These are phyloP conservation scores for Dolichomitus sp. DNA, from an alignment of 2,888 invertebrate species.

Conservation along the genomic window DNA sequence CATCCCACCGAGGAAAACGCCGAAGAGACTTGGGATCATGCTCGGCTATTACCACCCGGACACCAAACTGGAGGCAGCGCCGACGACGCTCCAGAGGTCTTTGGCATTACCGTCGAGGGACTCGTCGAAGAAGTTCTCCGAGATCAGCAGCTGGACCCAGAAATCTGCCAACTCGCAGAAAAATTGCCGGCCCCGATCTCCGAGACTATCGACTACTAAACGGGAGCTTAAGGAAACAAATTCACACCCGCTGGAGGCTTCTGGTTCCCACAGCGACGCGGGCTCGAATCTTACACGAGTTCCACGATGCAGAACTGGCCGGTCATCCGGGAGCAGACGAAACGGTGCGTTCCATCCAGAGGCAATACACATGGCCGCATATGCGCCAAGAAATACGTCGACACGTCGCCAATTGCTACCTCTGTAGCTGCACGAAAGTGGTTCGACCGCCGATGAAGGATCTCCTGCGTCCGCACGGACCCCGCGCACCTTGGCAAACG, in stretches of 20 bases:
- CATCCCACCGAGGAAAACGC: slow-evolving; percentile 42
- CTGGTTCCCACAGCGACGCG: not conserved
- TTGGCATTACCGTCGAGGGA: not conserved
- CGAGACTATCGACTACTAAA: not conserved
- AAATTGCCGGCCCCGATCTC: too few species aligned
- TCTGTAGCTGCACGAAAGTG: slow-evolving; percentile 7
- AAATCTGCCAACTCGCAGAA: not conserved
- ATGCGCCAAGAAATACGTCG: not conserved
- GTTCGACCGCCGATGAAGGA: not conserved
- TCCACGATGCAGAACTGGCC: not conserved
- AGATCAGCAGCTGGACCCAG: not conserved
- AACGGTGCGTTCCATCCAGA: not conserved
- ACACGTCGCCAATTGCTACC: not conserved
- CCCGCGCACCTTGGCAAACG: not conserved
- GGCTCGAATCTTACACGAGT: not conserved
- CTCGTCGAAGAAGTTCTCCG: not conserved
- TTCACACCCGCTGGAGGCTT: not conserved
- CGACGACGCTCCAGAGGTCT: not conserved
- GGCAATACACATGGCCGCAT: not conserved
- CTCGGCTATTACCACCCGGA: not conserved
- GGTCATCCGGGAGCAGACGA: not conserved
- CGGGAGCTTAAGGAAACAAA: not conserved
- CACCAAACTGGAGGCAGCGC: not conserved
- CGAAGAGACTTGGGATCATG: too few species aligned
- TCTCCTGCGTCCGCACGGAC: not conserved